Percentiles rank a stretch among this genome's conserved stretches.
Conservation (phyloP, 1,140 invertebrate species). For the Apis laboriosa region DNA sequence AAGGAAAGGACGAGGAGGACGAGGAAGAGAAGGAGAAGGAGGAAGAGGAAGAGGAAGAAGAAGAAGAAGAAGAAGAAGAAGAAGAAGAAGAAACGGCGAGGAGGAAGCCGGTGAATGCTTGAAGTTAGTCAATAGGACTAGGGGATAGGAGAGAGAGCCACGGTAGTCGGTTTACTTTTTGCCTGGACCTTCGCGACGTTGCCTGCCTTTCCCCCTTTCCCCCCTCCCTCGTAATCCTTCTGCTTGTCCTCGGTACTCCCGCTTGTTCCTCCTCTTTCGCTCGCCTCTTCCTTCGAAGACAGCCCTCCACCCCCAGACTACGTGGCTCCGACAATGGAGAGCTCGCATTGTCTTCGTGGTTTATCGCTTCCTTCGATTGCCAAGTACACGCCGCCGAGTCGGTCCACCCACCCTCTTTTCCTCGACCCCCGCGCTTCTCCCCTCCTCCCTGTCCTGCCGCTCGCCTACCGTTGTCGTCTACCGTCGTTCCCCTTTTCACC, state of each 20-base stretch:
- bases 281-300: slow-evolving; percentile 49
- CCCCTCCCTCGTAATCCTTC: slow-evolving; percentile 55
- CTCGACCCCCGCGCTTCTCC: slow-evolving; percentile 26
- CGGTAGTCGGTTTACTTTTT: slow-evolving; percentile 73
- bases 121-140: slow-evolving; percentile 71
- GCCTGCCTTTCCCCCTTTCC: not conserved
- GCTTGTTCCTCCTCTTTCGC: slow-evolving; percentile 46
- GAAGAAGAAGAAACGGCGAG: slow-evolving; percentile 7
- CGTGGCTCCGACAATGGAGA: slow-evolving; percentile 71
- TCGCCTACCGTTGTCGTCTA: not conserved
- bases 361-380: slow-evolving; percentile 77
- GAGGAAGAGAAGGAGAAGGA: not conserved
- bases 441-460: not conserved
- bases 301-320: slow-evolving; percentile 60
- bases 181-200: slow-evolving; percentile 66
- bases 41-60: not conserved
- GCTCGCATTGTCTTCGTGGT: slow-evolving; percentile 76
- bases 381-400: slow-evolving; percentile 72
- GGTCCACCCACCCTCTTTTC: slow-evolving; percentile 36
- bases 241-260: slow-evolving; percentile 46
- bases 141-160: slow-evolving; percentile 21
- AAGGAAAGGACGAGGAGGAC: not conserved
- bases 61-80: not conserved
- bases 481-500: slow-evolving; percentile 4
- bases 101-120: slow-evolving; percentile 58